Conservation (phyloP, 2,888 invertebrate species). For the Nomada fucata region DNA sequence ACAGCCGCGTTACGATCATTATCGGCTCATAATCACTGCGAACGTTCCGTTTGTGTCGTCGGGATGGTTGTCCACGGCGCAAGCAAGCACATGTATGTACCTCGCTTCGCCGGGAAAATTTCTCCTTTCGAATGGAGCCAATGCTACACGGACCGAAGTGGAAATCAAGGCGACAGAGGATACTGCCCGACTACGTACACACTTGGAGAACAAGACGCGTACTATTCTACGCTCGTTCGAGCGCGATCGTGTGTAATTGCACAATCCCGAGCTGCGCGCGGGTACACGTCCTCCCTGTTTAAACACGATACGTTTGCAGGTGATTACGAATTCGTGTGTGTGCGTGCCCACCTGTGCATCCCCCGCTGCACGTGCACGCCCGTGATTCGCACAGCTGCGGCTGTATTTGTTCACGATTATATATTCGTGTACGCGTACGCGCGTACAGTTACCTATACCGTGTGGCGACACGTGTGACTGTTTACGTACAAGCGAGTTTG, state of each 20-base stretch:
- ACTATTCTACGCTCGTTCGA: slow-evolving; percentile 39
- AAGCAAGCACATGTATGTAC: too few relatives aligned
- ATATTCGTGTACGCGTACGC: slow-evolving; percentile 38
- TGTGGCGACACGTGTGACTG: slow-evolving; percentile 7
- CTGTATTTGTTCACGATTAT: slow-evolving; percentile 49
- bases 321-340: slow-evolving; percentile 55
- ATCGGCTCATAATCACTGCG: neutral
- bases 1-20: neutral
- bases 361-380: slow-evolving; percentile 10
- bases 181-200: neutral
- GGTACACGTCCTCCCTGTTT: slow-evolving; percentile 26
- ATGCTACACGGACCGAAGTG: neutral
- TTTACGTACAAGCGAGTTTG: slow-evolving; percentile 45
- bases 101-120: neutral
- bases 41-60: neutral
- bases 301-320: slow-evolving; percentile 43
- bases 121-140: neutral
- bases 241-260: slow-evolving; percentile 35
- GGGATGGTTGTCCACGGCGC: neutral
- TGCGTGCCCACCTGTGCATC: slow-evolving; percentile 40
- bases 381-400: slow-evolving; percentile 6
- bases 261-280: slow-evolving; percentile 31
- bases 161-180: neutral
- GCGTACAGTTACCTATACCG: neutral
- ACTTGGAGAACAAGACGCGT: slow-evolving; percentile 32